phyloP scores from a whole-genome alignment of 2,113 vertebrate species.

The Calonectris borealis region DNA sequence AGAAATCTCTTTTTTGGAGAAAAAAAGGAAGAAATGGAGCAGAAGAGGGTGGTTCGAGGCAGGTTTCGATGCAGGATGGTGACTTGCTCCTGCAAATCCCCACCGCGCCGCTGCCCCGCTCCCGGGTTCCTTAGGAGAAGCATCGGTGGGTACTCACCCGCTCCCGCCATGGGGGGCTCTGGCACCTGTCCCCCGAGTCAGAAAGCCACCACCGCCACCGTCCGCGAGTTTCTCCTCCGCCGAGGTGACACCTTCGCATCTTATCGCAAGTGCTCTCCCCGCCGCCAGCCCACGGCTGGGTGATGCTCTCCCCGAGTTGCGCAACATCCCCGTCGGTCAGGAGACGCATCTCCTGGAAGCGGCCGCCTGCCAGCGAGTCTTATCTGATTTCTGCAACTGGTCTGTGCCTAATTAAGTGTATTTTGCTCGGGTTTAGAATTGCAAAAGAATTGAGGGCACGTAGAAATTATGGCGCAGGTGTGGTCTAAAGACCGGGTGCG shows the following conservation, averaged over 20 bases:
- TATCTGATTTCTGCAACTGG: constrained; percentile 3
- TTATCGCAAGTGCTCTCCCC: not conserved
- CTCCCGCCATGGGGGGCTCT: not conserved
- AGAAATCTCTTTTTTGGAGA: not conserved
- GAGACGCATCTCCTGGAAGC: not conserved
- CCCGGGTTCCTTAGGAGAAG: not conserved
- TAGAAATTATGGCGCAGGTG: not conserved
- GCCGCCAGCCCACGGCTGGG: not conserved
- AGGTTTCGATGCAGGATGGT: accelerated
- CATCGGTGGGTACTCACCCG: not conserved
- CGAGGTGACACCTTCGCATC: not conserved
- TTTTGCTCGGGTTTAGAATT: not conserved
- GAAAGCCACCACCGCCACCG: not conserved
- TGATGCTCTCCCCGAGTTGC: not conserved
- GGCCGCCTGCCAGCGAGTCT: accelerated
- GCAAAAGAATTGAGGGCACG: not conserved
- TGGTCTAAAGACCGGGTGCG: not conserved
- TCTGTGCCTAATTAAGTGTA: not conserved
- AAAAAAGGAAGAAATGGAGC: not conserved
- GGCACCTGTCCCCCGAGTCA: accelerated
- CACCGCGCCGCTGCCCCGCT: accelerated
- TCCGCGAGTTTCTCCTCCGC: not conserved
- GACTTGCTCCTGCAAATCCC: not conserved
- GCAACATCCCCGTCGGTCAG: not conserved
- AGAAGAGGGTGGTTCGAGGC: accelerated